Base-by-base conservation (phyloP, 2,888 invertebrate species). In the Spisula solida region DNA sequence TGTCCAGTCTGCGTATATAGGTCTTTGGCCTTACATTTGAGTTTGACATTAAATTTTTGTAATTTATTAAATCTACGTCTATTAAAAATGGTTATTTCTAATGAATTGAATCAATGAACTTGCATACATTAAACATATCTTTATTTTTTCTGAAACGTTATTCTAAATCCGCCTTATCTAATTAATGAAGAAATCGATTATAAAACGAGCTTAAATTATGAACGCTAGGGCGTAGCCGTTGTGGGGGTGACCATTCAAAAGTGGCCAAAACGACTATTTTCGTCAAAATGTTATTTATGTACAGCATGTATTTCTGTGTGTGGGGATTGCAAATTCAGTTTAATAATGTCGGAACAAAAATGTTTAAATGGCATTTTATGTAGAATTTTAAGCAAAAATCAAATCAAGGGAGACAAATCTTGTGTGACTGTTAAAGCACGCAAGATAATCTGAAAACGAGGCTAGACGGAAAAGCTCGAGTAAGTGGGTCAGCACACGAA, bases 371-470 rank as follows among this genome's bases (percentile, higher is more conserved):
- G 25, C 25, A 0, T 25, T 66, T 66, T 66, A 66, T 25, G 25
- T n/a, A 2, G 25, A 66, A 66, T 25, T 56, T 66, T 10, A 25
- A 25, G 25, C 25, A 66, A 25, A 25, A 10, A 25, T 25, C 10
- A 66, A 31, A 75, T 16, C 29, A 75, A 34, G 75, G 75, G 75
- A 75, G 75, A 31, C 31, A 75, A 75, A 75, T 75, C 31, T 75
- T 34, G 75, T 0, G 75, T 4, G 8, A 75, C 75, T 75, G 29
- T 31, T 31, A 34, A 34, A 34, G 75, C 75, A 34, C 31, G 75
- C 31, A 31, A 31, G 29, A 16, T 31, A 83, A 81, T 85, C 89
- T 88, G 87, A 94, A 90, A 94, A 88, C 94, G 95, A 95, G 95
- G 95, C 94, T 88, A 18, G 25, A 29, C 81, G 78, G 47, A 70